phyloP scores from a whole-genome alignment of 1,140 invertebrate genomes.

The Brachystomella parvula region DNA sequence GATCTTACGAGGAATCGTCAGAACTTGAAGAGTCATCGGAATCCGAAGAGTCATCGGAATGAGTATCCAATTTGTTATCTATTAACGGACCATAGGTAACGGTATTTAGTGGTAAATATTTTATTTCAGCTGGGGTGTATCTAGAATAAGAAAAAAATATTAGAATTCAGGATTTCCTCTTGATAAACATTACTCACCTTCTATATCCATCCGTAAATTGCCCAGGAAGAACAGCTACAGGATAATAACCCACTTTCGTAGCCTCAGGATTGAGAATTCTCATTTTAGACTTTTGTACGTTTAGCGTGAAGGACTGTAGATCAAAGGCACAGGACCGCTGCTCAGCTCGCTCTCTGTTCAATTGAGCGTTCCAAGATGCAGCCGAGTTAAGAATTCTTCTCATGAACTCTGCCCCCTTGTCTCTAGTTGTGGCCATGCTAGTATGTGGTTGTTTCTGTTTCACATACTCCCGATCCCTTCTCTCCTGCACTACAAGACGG shows the following conservation, averaged over 20 bases:
- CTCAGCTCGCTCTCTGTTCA: conserved; percentile 68
- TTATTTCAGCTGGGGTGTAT: conserved; percentile 58
- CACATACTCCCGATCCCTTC: conserved; percentile 62
- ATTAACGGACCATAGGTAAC: conserved; percentile 66
- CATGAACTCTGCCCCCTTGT: conserved; percentile 51
- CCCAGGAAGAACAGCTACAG: conserved; percentile 81
- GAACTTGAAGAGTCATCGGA: conserved; percentile 50
- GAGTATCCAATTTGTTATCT: conserved; percentile 32
- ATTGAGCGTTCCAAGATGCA: conserved; percentile 74
- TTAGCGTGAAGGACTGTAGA: conserved; percentile 65
- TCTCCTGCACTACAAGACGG: conserved; percentile 68
- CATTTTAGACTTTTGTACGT: conserved; percentile 51
- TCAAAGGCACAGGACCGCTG: conserved; percentile 62
- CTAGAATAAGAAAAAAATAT: conserved; percentile 41
- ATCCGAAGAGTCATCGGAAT: conserved; percentile 42
- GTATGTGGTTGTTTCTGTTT: conserved; percentile 47
- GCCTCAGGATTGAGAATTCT: conserved; percentile 47
- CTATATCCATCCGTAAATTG: conserved; percentile 84
- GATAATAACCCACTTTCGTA: conserved; percentile 65
- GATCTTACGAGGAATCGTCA: conserved; percentile 50
- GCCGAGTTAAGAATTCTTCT: conserved; percentile 79
- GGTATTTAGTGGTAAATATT: conserved; percentile 83
- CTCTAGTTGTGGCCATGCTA: conserved; percentile 23
- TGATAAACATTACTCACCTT: conserved; percentile 46
- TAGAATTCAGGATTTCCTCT: neutral